These are phyloP conservation scores for Conus ventricosus DNA, from an alignment of 1,140 invertebrate genomes.

Conservation along the genomic window DNA sequence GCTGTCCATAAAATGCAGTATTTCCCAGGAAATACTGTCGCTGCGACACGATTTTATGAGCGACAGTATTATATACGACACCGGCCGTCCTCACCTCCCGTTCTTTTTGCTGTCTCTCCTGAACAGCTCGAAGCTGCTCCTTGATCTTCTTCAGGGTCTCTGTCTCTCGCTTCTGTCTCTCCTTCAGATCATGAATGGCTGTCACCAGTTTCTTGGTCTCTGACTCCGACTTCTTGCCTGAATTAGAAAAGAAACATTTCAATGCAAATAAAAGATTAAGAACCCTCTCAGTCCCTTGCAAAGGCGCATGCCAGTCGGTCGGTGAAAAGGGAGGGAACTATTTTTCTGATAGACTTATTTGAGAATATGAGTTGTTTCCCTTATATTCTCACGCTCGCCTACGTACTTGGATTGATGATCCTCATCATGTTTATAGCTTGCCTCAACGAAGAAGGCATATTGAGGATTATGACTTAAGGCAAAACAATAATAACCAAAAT, in stretches of 20 bases:
- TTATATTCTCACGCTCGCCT: neutral
- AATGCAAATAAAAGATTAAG: neutral
- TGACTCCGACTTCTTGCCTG: conserved; percentile 66
- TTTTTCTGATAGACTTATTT: neutral
- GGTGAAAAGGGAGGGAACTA: neutral
- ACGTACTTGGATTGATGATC: no score
- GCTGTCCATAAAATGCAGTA: no score
- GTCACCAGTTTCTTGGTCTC: conserved; percentile 66
- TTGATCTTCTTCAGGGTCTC: conserved; percentile 64
- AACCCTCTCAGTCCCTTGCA: no score
- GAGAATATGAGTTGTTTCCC: neutral
- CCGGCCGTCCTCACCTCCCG: conserved; percentile 58
- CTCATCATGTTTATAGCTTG: no score
- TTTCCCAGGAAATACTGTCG: no score
- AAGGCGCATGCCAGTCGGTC: no score
- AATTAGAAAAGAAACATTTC: neutral
- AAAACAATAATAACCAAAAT: no score
- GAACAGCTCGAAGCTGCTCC: conserved; percentile 57
- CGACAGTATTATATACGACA: no score
- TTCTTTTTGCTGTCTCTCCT: conserved; percentile 64
- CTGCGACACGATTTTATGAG: no score
- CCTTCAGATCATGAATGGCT: conserved; percentile 69
- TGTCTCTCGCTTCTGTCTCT: conserved; percentile 64
- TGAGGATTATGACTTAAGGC: no score
- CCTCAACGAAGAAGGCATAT: no score